Conservation (phyloP, 2,113 vertebrate genomes). For the Girardinichthys multiradiatus region DNA sequence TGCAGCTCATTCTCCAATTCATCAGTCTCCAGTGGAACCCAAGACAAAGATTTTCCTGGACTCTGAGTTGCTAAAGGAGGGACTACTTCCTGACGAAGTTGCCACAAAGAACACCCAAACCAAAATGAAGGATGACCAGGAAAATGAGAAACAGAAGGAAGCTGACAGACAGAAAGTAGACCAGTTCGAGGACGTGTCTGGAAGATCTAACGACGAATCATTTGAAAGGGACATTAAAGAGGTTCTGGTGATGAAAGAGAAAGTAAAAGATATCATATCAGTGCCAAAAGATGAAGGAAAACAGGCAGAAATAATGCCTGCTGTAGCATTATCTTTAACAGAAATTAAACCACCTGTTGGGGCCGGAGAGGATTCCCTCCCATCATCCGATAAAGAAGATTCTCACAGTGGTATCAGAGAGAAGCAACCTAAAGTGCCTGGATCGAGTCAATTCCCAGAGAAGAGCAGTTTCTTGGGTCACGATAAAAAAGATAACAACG, state of each 20-base stretch:
- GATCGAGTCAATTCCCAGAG: constrained; percentile 69
- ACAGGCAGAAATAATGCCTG: constrained; percentile 19
- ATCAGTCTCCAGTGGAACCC: constrained; percentile 90
- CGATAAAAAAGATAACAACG: constrained; percentile 15
- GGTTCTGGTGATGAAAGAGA: constrained; percentile 23
- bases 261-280: constrained; percentile 44
- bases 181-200: constrained; percentile 29
- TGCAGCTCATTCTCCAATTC: constrained; percentile 89
- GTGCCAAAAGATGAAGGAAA: constrained; percentile 42
- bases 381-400: constrained; percentile 63
- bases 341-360: constrained; percentile 27
- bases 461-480: constrained; percentile 84
- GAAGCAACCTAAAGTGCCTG: constrained; percentile 56
- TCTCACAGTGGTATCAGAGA: constrained; percentile 43
- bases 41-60: constrained; percentile 80
- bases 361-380: constrained; percentile 29
- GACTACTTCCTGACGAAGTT: constrained; percentile 14
- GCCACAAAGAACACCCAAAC: constrained; percentile 48
- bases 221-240: constrained; percentile 55
- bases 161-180: constrained; percentile 33
- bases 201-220: constrained; percentile 40
- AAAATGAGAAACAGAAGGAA: constrained; percentile 42
- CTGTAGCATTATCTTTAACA: constrained; percentile 18
- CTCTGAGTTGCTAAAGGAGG: constrained; percentile 70
- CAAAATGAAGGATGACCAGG: constrained; percentile 37